phyloP scores from a whole-genome alignment of 2,113 vertebrate species.

The Sander lucioperca region DNA sequence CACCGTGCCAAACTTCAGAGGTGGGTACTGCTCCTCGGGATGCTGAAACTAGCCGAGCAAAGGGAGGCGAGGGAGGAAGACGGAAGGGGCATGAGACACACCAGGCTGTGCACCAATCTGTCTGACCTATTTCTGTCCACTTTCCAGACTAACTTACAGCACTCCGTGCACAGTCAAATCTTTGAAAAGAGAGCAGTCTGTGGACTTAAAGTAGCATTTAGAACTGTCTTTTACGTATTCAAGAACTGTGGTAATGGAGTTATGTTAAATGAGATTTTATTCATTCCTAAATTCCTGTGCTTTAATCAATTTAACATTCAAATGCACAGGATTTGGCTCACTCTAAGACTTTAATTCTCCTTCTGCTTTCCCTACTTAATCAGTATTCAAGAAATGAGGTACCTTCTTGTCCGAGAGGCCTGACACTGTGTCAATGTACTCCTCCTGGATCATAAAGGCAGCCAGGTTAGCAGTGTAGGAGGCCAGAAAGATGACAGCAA shows the following conservation, averaged over 20 bases:
- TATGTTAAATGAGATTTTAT: constrained; percentile 66
- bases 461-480: constrained; percentile 97
- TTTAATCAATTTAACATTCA: constrained; percentile 74
- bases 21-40: constrained; percentile 93
- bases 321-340: constrained; percentile 61
- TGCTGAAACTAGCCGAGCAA: constrained; percentile 89
- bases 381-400: constrained; percentile 62
- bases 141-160: constrained; percentile 67
- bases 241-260: constrained; percentile 61
- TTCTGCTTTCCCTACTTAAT: constrained; percentile 49
- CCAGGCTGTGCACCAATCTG: constrained; percentile 78
- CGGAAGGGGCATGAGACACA: constrained; percentile 71
- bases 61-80: constrained; percentile 55
- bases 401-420: constrained; percentile 96
- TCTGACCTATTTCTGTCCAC: constrained; percentile 81
- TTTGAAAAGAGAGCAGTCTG: constrained; percentile 41
- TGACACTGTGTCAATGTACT: constrained; percentile 95
- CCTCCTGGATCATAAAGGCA: constrained; percentile 97
- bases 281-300: constrained; percentile 64
- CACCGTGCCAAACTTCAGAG: constrained; percentile 94
- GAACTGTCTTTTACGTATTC: constrained; percentile 48
- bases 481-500: constrained; percentile 96
- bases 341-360: constrained; percentile 68
- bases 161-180: constrained; percentile 58
- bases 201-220: constrained; percentile 61